phyloP scores from a whole-genome alignment of 2,797 vertebrate genomes.

The Trichosurus vulpecula region DNA sequence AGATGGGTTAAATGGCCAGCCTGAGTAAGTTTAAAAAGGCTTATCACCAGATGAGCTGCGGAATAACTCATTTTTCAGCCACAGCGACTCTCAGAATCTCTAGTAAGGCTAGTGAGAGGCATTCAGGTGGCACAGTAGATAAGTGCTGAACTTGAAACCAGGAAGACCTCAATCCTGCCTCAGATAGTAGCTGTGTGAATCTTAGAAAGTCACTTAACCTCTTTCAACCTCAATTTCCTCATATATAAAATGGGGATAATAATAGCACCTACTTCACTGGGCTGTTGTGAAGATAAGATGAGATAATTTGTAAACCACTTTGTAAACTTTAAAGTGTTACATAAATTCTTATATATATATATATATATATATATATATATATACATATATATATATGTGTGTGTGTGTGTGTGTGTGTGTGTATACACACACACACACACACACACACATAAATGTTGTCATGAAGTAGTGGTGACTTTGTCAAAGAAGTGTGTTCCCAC shows the following conservation, averaged over 20 bases:
- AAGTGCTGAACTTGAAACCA: not conserved
- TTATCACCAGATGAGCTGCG: not conserved
- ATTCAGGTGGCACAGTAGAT: not conserved
- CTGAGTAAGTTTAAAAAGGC: not conserved
- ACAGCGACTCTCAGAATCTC: not conserved
- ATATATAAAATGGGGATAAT: not conserved
- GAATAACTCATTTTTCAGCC: not conserved
- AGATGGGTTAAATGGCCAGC: not conserved
- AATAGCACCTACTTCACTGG: not conserved
- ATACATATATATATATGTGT: no score
- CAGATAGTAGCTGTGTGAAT: not conserved
- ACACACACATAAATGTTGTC: no score
- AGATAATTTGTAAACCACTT: not conserved
- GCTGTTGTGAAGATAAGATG: not conserved
- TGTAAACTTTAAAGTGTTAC: not conserved
- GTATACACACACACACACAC: no score
- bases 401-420: no score
- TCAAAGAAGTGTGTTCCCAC: not conserved
- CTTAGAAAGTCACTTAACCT: not conserved
- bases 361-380: no score
- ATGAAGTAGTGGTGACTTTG: not conserved
- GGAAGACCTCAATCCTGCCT: not conserved
- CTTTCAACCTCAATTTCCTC: not conserved
- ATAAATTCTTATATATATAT: no score
- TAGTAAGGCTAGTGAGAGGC: not conserved